phyloP scores from a whole-genome alignment of 2,888 invertebrate species.

The Aphidius colemani region DNA sequence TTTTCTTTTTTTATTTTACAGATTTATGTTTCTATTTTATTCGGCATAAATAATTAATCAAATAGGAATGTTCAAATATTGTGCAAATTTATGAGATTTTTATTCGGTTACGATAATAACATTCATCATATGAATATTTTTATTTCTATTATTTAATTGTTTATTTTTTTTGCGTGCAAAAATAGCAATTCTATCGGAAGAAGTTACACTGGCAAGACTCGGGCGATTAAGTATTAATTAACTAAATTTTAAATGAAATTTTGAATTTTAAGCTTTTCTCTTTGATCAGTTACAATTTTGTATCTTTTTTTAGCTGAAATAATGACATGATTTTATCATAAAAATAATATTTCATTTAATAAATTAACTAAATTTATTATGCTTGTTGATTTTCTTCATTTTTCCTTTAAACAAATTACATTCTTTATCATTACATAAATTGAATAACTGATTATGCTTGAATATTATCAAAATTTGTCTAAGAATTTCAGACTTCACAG shows the following conservation, averaged over 20 bases:
- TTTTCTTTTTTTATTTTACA: slow-evolving; percentile 1
- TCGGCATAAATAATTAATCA: slow-evolving; percentile 15
- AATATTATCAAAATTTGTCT: no score
- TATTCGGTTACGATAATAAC: slow-evolving; percentile 4
- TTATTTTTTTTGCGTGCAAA: slow-evolving; percentile 22
- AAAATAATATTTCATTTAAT: background rate
- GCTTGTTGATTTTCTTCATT: background rate
- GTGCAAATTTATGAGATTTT: slow-evolving; percentile 22
- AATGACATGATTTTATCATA: background rate
- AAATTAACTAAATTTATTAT: no score
- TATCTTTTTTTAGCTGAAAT: background rate
- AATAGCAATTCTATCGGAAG: slow-evolving; percentile 26
- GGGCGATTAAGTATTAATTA: slow-evolving; percentile 12
- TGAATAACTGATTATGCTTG: no score
- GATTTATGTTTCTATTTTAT: background rate
- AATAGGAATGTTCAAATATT: slow-evolving; percentile 21
- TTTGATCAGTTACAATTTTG: slow-evolving; percentile 1
- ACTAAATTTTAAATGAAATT: no score
- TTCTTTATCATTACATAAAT: no score
- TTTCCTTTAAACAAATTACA: no score
- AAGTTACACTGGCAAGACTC: slow-evolving; percentile 28
- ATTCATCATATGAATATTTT: background rate
- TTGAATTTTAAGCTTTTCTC: background rate
- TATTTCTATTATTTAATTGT: background rate
- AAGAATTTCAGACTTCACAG: no score